Base-by-base conservation (phyloP, 1,140 invertebrate genomes). In the Daktulosphaira vitifoliae region DNA sequence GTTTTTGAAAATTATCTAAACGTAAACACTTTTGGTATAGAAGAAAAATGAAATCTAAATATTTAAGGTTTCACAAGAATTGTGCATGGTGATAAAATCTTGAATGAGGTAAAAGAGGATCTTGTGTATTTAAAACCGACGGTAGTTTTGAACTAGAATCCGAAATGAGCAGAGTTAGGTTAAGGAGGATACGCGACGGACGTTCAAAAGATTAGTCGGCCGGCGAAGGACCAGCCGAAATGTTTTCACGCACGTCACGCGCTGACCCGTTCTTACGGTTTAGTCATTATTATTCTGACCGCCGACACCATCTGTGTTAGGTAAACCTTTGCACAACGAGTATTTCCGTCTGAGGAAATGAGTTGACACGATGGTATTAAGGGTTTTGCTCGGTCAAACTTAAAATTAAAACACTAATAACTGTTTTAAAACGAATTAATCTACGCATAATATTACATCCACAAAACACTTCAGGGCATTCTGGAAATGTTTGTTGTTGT, bases 231-330 rank as follows among this genome's bases (percentile, higher is more conserved):
- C 23, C 11, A 22, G 39, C 42, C n/a, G 16, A 33, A 48, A 48
- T 46, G 18, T 62, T 62, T 59, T 44, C 39, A 26, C 39, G 54
- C 54, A 62, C 39, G 56, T 48, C 56, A 48, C 56, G 54, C 13
- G 13, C 42, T 20, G 56, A 62, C 39, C 42, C 18, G 26, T 11
- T 46, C 26, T 11, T 33, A 33, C 11, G 29, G 29, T 33, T 13
- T 2, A 11, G 25, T 48, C 42, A 62, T 62, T 62, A 62, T 62
- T 62, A 62, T 62, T 62, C 56, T 33, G 42, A 48, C 42, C 56
- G 20, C 16, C 13, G 6, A 20, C 29, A 16, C 39, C 25, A 48
- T 62, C 18, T 44, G 39, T 38, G 42, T 16, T n/a, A 33, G 39
- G 25, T 62, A 48, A 48, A 46, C 42, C 18, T 48, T 62, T 15